Conservation (phyloP, 2,113 vertebrate genomes). For the Epinephelus lanceolatus region DNA sequence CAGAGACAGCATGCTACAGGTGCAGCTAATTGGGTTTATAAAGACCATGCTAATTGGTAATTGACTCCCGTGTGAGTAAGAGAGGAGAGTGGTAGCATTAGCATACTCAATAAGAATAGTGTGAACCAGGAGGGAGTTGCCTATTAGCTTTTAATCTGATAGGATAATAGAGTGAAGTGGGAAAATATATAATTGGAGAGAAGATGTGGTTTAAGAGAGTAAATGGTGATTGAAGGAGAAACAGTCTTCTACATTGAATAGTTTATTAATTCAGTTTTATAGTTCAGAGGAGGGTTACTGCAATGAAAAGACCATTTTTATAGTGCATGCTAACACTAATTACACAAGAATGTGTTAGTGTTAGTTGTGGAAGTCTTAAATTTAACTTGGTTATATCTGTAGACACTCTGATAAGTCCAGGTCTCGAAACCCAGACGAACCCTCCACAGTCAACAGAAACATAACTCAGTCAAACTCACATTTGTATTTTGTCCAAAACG, state of each 20-base stretch:
- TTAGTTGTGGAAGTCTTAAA: background rate
- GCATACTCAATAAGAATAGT: slow-evolving; percentile 21
- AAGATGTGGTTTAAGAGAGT: background rate
- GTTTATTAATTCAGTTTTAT: background rate
- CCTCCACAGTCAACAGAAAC: too few species aligned
- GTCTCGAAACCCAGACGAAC: too few species aligned
- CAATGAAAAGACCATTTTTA: background rate
- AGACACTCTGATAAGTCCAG: too few species aligned
- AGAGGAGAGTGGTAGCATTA: background rate
- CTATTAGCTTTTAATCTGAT: slow-evolving; percentile 32
- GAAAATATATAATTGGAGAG: slow-evolving; percentile 2
- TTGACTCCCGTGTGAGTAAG: slow-evolving; percentile 17
- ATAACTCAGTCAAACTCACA: too few species aligned
- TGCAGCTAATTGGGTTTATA: slow-evolving; percentile 33
- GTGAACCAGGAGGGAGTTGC: slow-evolving; percentile 14
- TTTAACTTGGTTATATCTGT: too few species aligned
- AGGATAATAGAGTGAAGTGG: slow-evolving; percentile 19
- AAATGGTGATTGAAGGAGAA: background rate
- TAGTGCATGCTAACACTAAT: background rate
- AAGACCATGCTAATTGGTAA: slow-evolving; percentile 40
- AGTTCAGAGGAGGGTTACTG: background rate
- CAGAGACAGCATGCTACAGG: slow-evolving; percentile 3
- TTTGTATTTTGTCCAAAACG: too few species aligned
- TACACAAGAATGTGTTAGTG: background rate
- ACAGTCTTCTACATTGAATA: background rate